A percentile compares a stretch with the other conserved stretches of the same genome.
These are phyloP conservation scores for Tenualosa ilisha DNA, from an alignment of 2,797 vertebrate genomes.

Conservation along the genomic window DNA sequence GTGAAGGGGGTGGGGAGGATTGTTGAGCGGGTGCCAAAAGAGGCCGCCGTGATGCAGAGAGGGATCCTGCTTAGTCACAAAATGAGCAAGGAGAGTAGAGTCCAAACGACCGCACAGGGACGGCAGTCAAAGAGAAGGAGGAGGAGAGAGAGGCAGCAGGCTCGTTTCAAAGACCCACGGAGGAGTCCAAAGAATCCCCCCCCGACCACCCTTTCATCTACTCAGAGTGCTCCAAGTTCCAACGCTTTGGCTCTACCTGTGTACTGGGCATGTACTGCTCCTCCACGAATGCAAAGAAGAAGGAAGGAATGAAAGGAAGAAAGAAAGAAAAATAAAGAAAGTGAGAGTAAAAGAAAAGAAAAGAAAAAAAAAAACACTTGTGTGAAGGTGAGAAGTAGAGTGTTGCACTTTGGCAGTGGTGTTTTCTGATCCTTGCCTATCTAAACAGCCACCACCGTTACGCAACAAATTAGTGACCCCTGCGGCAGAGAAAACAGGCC, in stretches of 20 bases:
- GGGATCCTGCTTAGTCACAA: constrained; percentile 25
- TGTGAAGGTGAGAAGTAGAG: not conserved
- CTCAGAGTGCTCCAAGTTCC: not conserved
- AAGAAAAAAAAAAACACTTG: not conserved
- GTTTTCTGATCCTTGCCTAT: constrained; percentile 36
- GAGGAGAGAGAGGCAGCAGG: not conserved
- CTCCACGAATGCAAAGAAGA: not conserved
- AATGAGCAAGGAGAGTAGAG: constrained; percentile 1
- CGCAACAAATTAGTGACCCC: constrained; percentile 43
- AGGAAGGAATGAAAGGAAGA: not conserved
- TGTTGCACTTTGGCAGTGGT: not conserved
- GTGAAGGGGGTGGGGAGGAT: constrained; percentile 39
- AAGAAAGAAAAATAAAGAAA: not conserved
- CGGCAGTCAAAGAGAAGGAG: not conserved
- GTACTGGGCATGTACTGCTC: not conserved
- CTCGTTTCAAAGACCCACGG: not conserved
- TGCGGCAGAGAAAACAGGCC: constrained; percentile 30
- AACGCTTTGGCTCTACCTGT: not conserved
- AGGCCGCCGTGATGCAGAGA: constrained; percentile 56
- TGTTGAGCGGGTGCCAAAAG: constrained; percentile 15
- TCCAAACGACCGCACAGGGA: constrained; percentile 5
- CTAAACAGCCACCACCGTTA: constrained; percentile 53
- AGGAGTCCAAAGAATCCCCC: not conserved
- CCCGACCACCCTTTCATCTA: not conserved
- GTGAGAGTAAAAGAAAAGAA: not conserved